Conservation (phyloP, 2,113 vertebrate genomes). For the Muntiacus reevesi region DNA sequence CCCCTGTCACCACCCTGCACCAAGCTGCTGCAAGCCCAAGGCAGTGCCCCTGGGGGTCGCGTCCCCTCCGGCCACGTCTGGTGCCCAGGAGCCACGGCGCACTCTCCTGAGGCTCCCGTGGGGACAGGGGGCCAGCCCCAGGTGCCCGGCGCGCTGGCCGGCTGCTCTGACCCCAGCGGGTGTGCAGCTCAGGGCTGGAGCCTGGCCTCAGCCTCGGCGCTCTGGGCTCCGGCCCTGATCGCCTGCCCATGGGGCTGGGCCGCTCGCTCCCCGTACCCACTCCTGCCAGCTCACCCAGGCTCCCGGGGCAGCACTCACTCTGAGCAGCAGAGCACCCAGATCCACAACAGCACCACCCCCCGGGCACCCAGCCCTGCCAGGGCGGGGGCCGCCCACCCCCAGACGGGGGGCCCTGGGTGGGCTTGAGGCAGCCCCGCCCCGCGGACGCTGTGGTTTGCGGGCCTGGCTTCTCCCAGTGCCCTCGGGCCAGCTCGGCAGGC, state of each 20-base stretch:
- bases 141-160: not conserved
- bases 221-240: constrained; percentile 61
- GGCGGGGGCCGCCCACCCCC: constrained; percentile 19
- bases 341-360: not conserved
- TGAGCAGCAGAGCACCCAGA: not conserved
- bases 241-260: constrained; percentile 63
- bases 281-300: not conserved
- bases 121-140: not conserved
- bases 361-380: not conserved
- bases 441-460: constrained; percentile 31
- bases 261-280: not conserved
- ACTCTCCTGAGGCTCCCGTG: fast-evolving
- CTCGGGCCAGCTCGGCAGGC: not conserved
- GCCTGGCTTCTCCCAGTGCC: constrained; percentile 1
- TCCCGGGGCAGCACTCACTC: not conserved
- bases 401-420: not conserved
- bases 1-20: not conserved
- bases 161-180: not conserved
- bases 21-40: not conserved
- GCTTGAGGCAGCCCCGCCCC: constrained; percentile 38
- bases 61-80: not conserved
- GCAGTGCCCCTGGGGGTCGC: not conserved
- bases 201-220: constrained; percentile 10
- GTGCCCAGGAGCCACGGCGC: not conserved
- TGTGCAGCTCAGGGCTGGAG: not conserved